Conservation (phyloP, 2,888 invertebrate species). For the Busseola fusca region DNA sequence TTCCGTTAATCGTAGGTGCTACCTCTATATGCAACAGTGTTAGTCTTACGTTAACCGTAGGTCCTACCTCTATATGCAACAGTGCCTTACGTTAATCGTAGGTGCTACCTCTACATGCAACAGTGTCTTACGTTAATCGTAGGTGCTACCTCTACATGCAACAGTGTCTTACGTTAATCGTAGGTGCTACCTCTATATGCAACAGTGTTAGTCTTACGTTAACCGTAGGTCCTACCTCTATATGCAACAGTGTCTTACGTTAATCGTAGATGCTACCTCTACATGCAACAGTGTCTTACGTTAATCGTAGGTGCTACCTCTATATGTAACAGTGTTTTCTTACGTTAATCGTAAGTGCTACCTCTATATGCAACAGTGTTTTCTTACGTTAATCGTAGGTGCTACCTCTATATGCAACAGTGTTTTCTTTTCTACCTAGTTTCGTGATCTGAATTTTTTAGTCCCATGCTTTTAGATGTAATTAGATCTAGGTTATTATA, state of each 20-base stretch:
- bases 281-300: not conserved
- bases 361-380: slow-evolving; percentile 18
- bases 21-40: slow-evolving; percentile 13
- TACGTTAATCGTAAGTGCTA: slow-evolving; percentile 21
- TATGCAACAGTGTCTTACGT: not conserved
- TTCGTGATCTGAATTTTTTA: not conserved
- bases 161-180: slow-evolving; percentile 23
- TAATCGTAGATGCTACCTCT: slow-evolving; percentile 25
- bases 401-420: slow-evolving; percentile 9
- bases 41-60: slow-evolving; percentile 25
- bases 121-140: slow-evolving; percentile 23
- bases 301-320: slow-evolving; percentile 25
- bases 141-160: slow-evolving; percentile 8
- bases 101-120: slow-evolving; percentile 7
- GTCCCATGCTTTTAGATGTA: not conserved
- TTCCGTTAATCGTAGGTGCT: slow-evolving; percentile 20
- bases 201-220: slow-evolving; percentile 17
- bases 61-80: slow-evolving; percentile 9
- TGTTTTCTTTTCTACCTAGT: slow-evolving; percentile 29
- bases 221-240: slow-evolving; percentile 22
- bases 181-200: slow-evolving; percentile 9
- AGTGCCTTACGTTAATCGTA: slow-evolving; percentile 22
- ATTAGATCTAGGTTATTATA: not conserved
- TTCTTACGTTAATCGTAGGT: slow-evolving; percentile 22
- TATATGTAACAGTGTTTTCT: slow-evolving; percentile 15